Evolutionary conservation across 1,140 invertebrate species (phyloP).

Genomic region (Lordiphosa collinella): DNA sequence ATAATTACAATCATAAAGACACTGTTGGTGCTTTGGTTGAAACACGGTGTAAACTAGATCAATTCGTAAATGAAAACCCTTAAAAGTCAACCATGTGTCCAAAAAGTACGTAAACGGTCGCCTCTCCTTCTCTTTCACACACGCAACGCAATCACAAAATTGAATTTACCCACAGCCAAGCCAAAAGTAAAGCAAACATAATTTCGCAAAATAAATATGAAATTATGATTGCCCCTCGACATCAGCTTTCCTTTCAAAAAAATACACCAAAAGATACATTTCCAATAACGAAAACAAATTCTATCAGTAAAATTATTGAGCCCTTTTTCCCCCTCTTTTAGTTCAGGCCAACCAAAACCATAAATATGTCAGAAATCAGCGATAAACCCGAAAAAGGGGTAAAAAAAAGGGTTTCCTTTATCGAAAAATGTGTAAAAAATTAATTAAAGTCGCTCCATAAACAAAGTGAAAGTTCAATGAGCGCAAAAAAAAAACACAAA

Average conservation of each 20-base stretch:
- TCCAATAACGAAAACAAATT: constrained; percentile 45
- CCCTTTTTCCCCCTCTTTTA: constrained; percentile 24
- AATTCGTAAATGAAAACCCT: too few species aligned
- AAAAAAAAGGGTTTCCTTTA: constrained; percentile 40
- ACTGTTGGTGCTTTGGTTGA: too few species aligned
- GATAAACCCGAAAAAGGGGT: constrained; percentile 12
- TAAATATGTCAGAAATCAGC: constrained; percentile 51
- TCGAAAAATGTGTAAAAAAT: constrained; percentile 34
- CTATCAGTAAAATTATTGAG: constrained; percentile 24
- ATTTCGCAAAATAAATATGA: constrained; percentile 68
- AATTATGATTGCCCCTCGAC: constrained; percentile 47
- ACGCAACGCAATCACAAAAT: not conserved
- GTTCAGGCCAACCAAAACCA: constrained; percentile 32
- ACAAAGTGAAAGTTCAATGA: constrained; percentile 66
- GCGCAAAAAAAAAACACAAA: constrained; percentile 14
- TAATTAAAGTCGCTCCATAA: constrained; percentile 62
- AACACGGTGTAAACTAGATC: too few species aligned
- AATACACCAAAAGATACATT: constrained; percentile 12
- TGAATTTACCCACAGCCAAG: constrained; percentile 11
- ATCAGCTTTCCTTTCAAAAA: too few species aligned
- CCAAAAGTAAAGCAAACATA: constrained; percentile 57
- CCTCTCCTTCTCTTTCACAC: too few species aligned
- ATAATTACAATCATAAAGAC: too few species aligned
- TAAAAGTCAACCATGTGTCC: too few species aligned
- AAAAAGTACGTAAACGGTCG: too few species aligned